phyloP scores from a whole-genome alignment of 2,888 invertebrate species.

The Rhagophthalmus giganteus region DNA sequence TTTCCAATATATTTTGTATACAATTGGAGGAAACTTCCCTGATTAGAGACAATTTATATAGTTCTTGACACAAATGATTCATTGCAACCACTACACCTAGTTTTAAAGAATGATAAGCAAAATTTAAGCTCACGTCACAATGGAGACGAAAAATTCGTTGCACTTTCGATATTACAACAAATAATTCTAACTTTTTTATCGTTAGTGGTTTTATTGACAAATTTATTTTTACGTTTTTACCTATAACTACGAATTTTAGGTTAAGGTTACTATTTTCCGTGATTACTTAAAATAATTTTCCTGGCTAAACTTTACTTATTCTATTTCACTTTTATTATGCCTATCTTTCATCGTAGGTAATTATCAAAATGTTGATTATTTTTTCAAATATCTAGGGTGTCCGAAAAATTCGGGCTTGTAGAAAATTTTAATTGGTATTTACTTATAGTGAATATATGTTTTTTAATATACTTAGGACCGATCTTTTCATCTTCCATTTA shows the following conservation, averaged over 20 bases:
- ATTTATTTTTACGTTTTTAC: slow-evolving; percentile 1
- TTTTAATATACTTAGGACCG: too few relatives aligned
- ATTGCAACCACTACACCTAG: neutral
- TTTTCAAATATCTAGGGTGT: too few relatives aligned
- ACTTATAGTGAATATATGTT: too few relatives aligned
- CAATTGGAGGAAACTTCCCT: neutral
- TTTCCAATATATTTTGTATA: too few relatives aligned
- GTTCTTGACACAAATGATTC: neutral
- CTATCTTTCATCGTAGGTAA: too few relatives aligned
- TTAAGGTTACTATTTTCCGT: slow-evolving; percentile 2
- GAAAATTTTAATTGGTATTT: too few relatives aligned
- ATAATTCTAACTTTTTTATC: slow-evolving; percentile 4
- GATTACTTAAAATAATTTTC: neutral
- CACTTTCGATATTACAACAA: slow-evolving; percentile 9
- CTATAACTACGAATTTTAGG: slow-evolving; percentile 1
- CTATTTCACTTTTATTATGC: too few relatives aligned
- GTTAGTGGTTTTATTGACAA: slow-evolving; percentile 12
- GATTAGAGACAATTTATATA: neutral
- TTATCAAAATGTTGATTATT: too few relatives aligned
- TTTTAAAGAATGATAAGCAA: neutral
- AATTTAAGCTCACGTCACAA: slow-evolving; percentile 3
- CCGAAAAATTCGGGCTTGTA: too few relatives aligned
- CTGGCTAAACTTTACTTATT: too few relatives aligned
- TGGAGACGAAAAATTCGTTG: slow-evolving; percentile 1
- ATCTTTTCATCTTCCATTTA: too few relatives aligned